These are phyloP conservation scores for Pachyseris speciosa DNA, from an alignment of 64 coral and sea anemone species.

Conservation along the genomic window DNA sequence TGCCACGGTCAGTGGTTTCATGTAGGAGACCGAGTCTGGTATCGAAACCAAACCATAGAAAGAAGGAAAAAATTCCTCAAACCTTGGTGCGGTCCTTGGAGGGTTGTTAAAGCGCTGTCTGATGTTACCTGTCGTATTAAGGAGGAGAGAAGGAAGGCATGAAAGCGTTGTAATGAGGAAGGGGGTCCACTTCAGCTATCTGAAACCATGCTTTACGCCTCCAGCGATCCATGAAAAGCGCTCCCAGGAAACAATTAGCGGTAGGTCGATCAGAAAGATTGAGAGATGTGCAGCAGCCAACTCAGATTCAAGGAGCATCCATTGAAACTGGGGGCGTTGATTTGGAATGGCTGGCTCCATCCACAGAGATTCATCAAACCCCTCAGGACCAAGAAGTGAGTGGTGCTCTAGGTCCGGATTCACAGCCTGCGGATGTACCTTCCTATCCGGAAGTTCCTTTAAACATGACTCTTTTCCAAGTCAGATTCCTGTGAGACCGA, in stretches of 20 bases:
- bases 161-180: neutral
- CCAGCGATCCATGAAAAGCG: neutral
- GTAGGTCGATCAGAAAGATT: neutral
- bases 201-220: constrained; percentile 8
- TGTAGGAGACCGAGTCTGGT: constrained; percentile 10
- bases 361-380: neutral
- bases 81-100: constrained; percentile 28
- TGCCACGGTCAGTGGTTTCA: constrained; percentile 14
- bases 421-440: neutral
- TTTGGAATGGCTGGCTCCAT: neutral
- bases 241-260: neutral
- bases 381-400: neutral
- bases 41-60: constrained; percentile 17
- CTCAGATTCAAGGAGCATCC: neutral
- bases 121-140: constrained; percentile 24
- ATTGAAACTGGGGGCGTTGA: neutral
- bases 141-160: constrained; percentile 16
- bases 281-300: neutral
- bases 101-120: constrained; percentile 19
- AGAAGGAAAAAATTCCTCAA: constrained; percentile 30
- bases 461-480: neutral
- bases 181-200: constrained; percentile 16
- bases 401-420: neutral
- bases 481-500: neutral
- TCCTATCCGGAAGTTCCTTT: neutral